A percentile compares a stretch with the other conserved stretches of the same genome.
Conservation (phyloP, 1,140 invertebrate species). For the Drosophila gunungcola region DNA sequence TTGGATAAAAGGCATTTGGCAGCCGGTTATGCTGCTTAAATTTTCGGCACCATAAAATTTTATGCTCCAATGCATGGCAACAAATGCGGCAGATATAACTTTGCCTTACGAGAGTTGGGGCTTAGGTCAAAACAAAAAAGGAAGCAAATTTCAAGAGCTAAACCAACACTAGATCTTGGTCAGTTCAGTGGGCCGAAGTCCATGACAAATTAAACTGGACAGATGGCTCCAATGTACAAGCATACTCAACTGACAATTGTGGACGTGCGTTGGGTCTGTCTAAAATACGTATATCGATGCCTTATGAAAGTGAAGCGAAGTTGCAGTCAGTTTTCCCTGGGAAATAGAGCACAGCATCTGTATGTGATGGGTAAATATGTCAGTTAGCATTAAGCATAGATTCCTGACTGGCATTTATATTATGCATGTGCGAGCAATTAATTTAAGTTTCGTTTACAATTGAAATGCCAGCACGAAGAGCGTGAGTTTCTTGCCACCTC, state of each 20-base stretch:
- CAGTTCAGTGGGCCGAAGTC: conserved; percentile 48
- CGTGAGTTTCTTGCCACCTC: background rate
- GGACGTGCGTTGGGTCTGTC: conserved; percentile 42
- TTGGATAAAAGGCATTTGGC: conserved; percentile 1
- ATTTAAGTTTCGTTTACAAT: conserved; percentile 82
- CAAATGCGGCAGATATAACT: conserved; percentile 76
- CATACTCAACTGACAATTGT: conserved; percentile 59
- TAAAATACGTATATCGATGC: conserved; percentile 65
- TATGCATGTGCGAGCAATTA: conserved; percentile 81
- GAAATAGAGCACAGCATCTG: conserved; percentile 9
- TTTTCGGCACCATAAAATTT: conserved; percentile 76
- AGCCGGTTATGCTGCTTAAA: conserved; percentile 24
- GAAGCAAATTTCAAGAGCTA: conserved; percentile 68
- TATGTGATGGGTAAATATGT: conserved; percentile 72
- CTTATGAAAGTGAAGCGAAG: conserved; percentile 60
- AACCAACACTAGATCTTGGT: conserved; percentile 56
- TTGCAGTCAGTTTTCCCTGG: conserved; percentile 19
- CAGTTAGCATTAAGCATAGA: conserved; percentile 73
- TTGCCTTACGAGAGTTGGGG: conserved; percentile 25
- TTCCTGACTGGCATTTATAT: conserved; percentile 63
- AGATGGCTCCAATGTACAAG: conserved; percentile 24
- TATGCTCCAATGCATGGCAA: conserved; percentile 77
- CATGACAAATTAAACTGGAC: conserved; percentile 63
- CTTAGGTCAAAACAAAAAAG: conserved; percentile 34
- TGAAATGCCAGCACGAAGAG: conserved; percentile 52